These are phyloP conservation scores for Phyllopteryx taeniolatus DNA, from an alignment of 2,113 vertebrate genomes.

Conservation along the genomic window DNA sequence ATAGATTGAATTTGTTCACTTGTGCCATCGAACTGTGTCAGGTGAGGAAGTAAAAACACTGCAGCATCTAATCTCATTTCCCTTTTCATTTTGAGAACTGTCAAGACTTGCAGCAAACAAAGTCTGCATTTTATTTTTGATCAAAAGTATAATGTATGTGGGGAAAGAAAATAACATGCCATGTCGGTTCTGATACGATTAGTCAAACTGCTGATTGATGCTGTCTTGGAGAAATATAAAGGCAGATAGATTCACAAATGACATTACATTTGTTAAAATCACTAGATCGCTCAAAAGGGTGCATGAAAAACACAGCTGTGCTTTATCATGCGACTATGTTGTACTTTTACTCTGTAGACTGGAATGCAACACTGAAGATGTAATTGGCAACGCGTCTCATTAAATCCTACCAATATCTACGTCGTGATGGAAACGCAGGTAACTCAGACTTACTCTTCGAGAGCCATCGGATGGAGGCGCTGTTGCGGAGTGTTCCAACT, in stretches of 20 bases:
- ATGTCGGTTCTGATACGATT: constrained; percentile 7
- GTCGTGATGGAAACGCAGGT: constrained; percentile 6
- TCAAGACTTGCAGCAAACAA: constrained; percentile 21
- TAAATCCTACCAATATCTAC: constrained; percentile 9
- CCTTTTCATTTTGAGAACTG: constrained; percentile 54
- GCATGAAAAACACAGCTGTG: background rate
- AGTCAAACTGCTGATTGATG: background rate
- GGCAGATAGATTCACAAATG: constrained; percentile 40
- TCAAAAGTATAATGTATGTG: constrained; percentile 17
- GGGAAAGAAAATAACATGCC: background rate
- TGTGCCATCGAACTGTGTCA: constrained; percentile 40
- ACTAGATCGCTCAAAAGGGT: constrained; percentile 6
- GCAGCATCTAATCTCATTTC: constrained; percentile 63
- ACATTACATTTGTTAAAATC: constrained; percentile 9
- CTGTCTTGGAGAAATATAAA: constrained; percentile 10
- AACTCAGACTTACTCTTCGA: constrained; percentile 9
- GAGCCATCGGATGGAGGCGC: constrained; percentile 32
- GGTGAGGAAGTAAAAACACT: constrained; percentile 16
- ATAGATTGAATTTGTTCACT: constrained; percentile 32
- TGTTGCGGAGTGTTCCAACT: constrained; percentile 37
- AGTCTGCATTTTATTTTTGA: constrained; percentile 41
- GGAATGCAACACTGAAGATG: background rate
- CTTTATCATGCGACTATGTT: constrained; percentile 7
- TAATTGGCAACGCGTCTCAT: background rate
- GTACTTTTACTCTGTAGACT: constrained; percentile 1